phyloP scores from a whole-genome alignment of 2,888 invertebrate genomes.

The Trachelus stipa region DNA sequence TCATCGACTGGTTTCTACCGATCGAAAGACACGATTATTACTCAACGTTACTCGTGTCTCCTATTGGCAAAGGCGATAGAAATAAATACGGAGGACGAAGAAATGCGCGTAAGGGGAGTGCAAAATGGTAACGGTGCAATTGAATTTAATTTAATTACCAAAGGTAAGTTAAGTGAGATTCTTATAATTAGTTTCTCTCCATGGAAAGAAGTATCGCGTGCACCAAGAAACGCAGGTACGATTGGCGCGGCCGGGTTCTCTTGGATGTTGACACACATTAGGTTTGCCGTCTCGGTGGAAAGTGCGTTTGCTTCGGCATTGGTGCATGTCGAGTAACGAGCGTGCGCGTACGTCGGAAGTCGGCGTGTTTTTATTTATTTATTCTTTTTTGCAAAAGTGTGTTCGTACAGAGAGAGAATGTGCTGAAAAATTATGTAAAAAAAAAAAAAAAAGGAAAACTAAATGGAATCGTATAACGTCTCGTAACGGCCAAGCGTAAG shows the following conservation, averaged over 20 bases:
- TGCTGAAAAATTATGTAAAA: not conserved
- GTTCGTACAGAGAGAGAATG: too few relatives aligned
- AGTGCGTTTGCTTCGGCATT: slow-evolving; percentile 11
- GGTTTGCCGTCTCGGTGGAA: not conserved
- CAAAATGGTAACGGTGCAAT: slow-evolving; percentile 3
- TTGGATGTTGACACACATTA: slow-evolving; percentile 12
- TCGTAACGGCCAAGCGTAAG: not conserved
- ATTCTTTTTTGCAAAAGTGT: not conserved
- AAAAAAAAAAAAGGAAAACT: not conserved
- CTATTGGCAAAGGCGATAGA: slow-evolving; percentile 19
- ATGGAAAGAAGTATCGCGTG: slow-evolving; percentile 1
- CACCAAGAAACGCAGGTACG: not conserved
- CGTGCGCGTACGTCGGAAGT: not conserved
- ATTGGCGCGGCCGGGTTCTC: not conserved
- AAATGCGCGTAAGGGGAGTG: slow-evolving; percentile 32
- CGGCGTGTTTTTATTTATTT: slow-evolving; percentile 10
- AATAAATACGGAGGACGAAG: slow-evolving; percentile 19
- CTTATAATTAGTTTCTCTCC: slow-evolving; percentile 44
- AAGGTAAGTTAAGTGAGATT: slow-evolving; percentile 53
- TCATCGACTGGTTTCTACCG: not conserved
- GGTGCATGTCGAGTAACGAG: slow-evolving; percentile 8
- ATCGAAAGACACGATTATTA: slow-evolving; percentile 7
- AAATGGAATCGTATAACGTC: not conserved
- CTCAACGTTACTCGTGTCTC: slow-evolving; percentile 6
- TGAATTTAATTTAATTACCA: slow-evolving; percentile 53